Evolutionary conservation across 2,888 invertebrate species (phyloP).

Genomic region (Drosophila quasianomalipes): DNA sequence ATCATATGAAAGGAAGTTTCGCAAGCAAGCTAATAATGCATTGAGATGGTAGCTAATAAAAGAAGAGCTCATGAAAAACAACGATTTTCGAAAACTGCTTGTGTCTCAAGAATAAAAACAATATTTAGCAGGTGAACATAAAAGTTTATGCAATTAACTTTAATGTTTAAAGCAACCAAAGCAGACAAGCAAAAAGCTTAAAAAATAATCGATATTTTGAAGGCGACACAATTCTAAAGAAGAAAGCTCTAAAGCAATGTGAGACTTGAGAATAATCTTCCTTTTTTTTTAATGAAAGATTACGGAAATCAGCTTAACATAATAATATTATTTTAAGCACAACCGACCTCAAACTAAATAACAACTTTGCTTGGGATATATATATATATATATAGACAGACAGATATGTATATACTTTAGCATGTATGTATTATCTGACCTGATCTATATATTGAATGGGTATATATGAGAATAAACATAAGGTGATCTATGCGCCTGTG

Average conservation of each 20-base stretch:
- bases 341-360: neutral
- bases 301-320: neutral
- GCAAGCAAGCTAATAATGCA: neutral
- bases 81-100: neutral
- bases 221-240: neutral
- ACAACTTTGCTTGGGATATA: neutral
- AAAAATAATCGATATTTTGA: neutral
- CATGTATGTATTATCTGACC: neutral
- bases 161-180: neutral
- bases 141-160: neutral
- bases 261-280: neutral
- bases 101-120: neutral
- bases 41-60: neutral
- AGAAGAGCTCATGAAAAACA: neutral
- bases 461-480: slow-evolving; percentile 20
- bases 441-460: slow-evolving; percentile 5
- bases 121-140: neutral
- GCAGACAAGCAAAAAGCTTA: neutral
- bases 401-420: neutral
- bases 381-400: neutral
- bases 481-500: slow-evolving; percentile 66
- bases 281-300: neutral
- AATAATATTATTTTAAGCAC: neutral
- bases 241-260: neutral
- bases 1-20: neutral